phyloP scores from a whole-genome alignment of 2,113 vertebrate species.

The Mixornis gularis region DNA sequence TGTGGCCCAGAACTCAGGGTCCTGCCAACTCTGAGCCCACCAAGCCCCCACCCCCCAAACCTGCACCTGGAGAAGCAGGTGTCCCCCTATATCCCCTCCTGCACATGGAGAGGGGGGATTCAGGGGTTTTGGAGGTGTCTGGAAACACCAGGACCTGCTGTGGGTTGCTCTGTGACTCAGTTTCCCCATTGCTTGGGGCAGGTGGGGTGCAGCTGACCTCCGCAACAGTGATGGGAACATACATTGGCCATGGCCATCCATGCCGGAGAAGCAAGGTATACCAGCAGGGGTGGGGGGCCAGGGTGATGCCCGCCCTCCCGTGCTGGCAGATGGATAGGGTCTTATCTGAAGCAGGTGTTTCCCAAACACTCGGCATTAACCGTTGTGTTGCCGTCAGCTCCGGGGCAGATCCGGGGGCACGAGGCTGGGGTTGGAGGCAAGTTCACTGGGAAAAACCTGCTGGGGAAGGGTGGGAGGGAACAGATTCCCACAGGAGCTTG shows the following conservation, averaged over 20 bases:
- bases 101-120: background rate
- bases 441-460: slow-evolving; percentile 24
- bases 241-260: fast-evolving
- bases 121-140: fast-evolving
- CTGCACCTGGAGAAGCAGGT: no score
- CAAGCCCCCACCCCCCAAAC: background rate
- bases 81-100: background rate
- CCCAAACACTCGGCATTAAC: background rate
- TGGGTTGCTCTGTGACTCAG: background rate
- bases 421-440: background rate
- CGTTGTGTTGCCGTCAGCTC: background rate
- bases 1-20: background rate
- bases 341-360: slow-evolving; percentile 30
- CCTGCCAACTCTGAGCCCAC: background rate
- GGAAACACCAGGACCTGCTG: background rate
- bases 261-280: background rate
- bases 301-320: background rate
- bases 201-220: background rate
- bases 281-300: background rate
- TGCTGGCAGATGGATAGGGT: background rate
- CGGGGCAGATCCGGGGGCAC: background rate
- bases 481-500: slow-evolving; percentile 27
- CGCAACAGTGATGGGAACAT: background rate
- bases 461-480: background rate
- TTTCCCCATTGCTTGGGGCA: background rate